Conservation (phyloP, 1,140 invertebrate genomes). For the Zaprionus gabonicus region DNA sequence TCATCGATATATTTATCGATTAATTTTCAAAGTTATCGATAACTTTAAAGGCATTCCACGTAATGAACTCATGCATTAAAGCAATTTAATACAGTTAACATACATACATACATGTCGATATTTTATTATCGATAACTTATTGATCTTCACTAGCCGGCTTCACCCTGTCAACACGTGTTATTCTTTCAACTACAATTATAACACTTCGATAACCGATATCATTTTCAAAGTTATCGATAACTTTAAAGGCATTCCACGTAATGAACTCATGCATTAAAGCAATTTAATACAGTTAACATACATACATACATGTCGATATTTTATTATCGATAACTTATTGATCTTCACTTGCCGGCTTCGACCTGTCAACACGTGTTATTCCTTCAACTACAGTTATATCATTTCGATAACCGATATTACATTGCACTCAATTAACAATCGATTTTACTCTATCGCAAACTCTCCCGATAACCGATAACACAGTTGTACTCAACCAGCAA, state of each 20-base stretch:
- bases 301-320: not conserved
- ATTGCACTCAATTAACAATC: not conserved
- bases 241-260: too few relatives aligned
- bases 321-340: not conserved
- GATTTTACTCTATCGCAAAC: not conserved
- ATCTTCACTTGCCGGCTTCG: not conserved
- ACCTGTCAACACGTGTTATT: too few relatives aligned
- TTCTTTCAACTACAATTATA: too few relatives aligned
- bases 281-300: not conserved
- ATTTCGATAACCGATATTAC: not conserved
- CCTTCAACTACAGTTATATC: too few relatives aligned
- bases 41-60: not conserved
- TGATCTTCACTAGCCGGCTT: too few relatives aligned
- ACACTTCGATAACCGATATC: not conserved
- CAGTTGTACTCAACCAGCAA: slow-evolving; percentile 1
- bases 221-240: not conserved
- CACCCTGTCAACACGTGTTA: too few relatives aligned
- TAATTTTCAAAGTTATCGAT: not conserved
- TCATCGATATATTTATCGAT: not conserved
- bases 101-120: too few relatives aligned
- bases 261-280: too few relatives aligned
- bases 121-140: too few relatives aligned
- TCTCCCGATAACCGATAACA: not conserved
- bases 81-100: too few relatives aligned
- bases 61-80: too few relatives aligned